Conservation (phyloP, 92 coral and sea anemone species). For the Pocillopora grandis region DNA sequence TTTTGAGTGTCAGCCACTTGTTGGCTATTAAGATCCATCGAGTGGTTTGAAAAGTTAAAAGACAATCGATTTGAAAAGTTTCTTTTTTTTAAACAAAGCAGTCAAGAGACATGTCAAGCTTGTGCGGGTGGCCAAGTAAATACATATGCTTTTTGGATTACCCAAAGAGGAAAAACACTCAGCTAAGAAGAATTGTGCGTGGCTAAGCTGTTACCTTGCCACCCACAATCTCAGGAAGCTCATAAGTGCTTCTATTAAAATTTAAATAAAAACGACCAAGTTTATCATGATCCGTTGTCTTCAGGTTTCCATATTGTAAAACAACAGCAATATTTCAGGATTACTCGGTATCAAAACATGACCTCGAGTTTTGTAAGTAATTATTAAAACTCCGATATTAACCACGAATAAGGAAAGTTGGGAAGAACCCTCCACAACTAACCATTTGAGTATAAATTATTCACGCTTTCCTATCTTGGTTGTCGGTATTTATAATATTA, state of each 20-base stretch:
- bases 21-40: background rate
- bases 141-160: slow-evolving; percentile 14
- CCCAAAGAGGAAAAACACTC: background rate
- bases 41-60: background rate
- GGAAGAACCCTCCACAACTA: background rate
- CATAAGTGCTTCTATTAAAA: background rate
- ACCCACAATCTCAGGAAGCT: background rate
- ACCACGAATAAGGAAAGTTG: background rate
- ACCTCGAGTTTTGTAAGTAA: background rate
- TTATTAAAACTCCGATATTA: background rate
- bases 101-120: background rate
- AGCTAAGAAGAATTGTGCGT: background rate
- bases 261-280: background rate
- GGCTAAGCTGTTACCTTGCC: background rate
- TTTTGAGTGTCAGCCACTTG: background rate
- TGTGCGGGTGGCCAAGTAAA: slow-evolving; percentile 12
- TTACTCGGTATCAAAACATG: slow-evolving; percentile 14
- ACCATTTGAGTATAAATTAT: background rate
- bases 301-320: background rate
- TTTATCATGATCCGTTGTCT: background rate
- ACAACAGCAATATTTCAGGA: background rate
- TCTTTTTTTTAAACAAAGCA: background rate
- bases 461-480: background rate
- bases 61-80: background rate
- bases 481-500: background rate